A percentile compares a stretch with the other conserved stretches of the same genome.
These are phyloP conservation scores for Wiebesia pumilae DNA, from an alignment of 1,140 invertebrate genomes.

Conservation along the genomic window DNA sequence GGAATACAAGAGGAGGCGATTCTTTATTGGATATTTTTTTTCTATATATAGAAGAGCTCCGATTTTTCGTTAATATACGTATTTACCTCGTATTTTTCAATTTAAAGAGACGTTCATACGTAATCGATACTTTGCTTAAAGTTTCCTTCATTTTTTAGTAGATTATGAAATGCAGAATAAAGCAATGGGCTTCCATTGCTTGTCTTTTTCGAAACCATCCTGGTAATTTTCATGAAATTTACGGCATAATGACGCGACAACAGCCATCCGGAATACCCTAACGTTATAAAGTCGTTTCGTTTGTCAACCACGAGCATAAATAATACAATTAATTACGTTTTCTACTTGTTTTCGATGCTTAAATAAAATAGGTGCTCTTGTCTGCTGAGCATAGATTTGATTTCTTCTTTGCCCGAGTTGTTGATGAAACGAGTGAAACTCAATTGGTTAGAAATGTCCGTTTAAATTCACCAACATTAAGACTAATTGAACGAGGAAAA, in stretches of 20 bases:
- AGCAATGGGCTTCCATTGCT: too few species aligned
- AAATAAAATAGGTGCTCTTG: background rate
- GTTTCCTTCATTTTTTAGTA: background rate
- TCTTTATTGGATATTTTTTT: background rate
- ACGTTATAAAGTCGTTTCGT: background rate
- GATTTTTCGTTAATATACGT: too few species aligned
- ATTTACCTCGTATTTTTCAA: too few species aligned
- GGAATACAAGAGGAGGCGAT: background rate
- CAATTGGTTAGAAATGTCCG: background rate
- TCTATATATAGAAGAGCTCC: too few species aligned
- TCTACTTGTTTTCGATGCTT: background rate
- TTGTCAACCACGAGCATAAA: background rate
- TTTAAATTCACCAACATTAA: too few species aligned
- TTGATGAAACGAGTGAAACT: background rate
- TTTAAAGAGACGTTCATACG: too few species aligned
- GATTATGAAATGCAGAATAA: too few species aligned
- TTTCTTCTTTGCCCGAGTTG: background rate
- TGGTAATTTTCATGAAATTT: background rate
- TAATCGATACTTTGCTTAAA: too few species aligned
- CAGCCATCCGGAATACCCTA: background rate
- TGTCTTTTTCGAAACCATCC: too few species aligned
- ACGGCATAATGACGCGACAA: background rate
- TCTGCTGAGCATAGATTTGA: background rate
- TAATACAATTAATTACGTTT: background rate
- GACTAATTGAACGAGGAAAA: too few species aligned